Evolutionary conservation across 1,140 invertebrate genomes (phyloP).

Genomic region (Daktulosphaira vitifoliae): DNA sequence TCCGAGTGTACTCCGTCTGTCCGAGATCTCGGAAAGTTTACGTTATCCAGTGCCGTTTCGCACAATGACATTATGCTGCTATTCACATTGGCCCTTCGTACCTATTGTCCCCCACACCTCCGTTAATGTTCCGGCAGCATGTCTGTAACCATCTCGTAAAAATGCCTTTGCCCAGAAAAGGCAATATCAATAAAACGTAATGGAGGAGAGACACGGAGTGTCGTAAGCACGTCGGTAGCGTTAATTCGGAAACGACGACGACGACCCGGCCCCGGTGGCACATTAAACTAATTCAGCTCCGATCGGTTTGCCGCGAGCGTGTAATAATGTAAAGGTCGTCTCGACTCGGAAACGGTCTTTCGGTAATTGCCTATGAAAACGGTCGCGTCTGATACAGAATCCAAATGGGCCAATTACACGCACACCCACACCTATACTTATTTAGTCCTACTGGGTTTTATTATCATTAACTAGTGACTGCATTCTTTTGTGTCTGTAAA

Average conservation of each 20-base stretch:
- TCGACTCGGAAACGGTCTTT: conserved; percentile 23
- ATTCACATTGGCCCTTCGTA: no score
- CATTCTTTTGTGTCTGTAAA: no score
- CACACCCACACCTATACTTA: conserved; percentile 5
- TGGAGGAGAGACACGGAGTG: background rate
- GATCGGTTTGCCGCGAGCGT: background rate
- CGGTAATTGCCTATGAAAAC: conserved; percentile 30
- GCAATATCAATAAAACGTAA: conserved; percentile 34
- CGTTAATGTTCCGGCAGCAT: no score
- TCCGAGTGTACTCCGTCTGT: background rate
- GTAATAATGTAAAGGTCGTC: background rate
- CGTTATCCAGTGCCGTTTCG: no score
- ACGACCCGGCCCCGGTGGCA: background rate
- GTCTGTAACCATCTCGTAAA: conserved; percentile 5
- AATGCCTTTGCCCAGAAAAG: conserved; percentile 3
- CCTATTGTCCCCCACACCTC: no score
- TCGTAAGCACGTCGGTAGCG: conserved; percentile 2
- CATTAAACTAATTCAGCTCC: conserved; percentile 23
- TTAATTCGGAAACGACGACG: conserved; percentile 16
- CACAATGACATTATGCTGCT: no score
- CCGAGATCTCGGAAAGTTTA: no score
- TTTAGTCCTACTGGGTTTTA: background rate
- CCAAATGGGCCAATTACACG: conserved; percentile 30
- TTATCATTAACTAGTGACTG: no score
- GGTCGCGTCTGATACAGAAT: conserved; percentile 18